Evolutionary conservation across 1,140 invertebrate genomes (phyloP), one percentile per base, ranked within the genome.

Genomic region (Drosophila kohkoa): DNA sequence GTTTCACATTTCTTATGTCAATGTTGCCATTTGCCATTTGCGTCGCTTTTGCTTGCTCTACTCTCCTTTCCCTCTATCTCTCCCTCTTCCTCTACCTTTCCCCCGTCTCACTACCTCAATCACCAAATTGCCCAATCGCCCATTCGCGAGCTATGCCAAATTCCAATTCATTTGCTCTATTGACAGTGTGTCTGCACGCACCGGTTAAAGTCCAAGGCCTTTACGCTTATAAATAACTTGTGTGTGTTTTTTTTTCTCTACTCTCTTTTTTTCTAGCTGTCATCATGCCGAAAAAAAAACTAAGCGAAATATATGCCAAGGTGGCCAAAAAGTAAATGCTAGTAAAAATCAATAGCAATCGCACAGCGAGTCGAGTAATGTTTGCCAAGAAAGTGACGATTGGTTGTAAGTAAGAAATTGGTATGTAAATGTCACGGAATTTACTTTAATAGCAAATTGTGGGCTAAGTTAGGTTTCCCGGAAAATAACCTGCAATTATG

Each of bases 131-230:
- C 16, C 11, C 16, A 41, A 3, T 64, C 20, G 4, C 2, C 4
- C 13, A 25, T n/a, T 41, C 35, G 20, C 59, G 45, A 25, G 49
- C 10, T 20, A 52, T 51, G 16, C 35, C 25, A 13, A 55, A 57
- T 70, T 65, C 55, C 41, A 82, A 77, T 71, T 76, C 76, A 87
- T 88, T 87, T 83, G 66, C 54, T 70, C 78, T 88, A 88, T 88
- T 88, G 80, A 88, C 79, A 75, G 67, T 75, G 48, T 79, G 83
- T 79, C 82, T 88, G 83, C 83, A 88, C 83, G 82, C 82, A 82
- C 62, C 48, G 65, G 64, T 75, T 35, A 45, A 57, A 55, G 49
- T 70, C 81, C 83, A 83, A 83, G 83, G 83, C 58, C 82, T 69
- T 65, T 38, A 43, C 46, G 57, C 68, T 75, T 70, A 74, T 82